phyloP scores from a whole-genome alignment of 2,888 invertebrate species.

The Sesamia inferens region DNA sequence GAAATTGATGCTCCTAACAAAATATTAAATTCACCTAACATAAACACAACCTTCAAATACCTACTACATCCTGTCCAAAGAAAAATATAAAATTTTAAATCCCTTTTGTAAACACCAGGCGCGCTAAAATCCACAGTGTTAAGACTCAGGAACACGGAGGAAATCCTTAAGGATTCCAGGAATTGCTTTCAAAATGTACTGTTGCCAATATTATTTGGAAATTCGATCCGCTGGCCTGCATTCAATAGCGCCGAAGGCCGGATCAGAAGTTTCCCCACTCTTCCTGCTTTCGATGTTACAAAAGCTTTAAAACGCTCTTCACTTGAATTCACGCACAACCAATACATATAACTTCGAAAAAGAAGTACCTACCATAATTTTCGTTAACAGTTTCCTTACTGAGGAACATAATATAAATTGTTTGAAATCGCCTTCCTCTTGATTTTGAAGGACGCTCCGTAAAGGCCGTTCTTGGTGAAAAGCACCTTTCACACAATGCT shows the following conservation, averaged over 20 bases:
- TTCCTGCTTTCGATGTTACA: constrained; percentile 67
- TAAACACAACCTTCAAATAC: constrained; percentile 9
- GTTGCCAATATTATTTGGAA: constrained; percentile 59
- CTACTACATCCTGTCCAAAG: not conserved
- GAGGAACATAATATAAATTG: constrained; percentile 71
- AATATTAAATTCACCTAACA: not conserved
- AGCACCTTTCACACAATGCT: constrained; percentile 46
- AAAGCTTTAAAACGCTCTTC: constrained; percentile 75
- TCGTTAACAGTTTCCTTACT: constrained; percentile 75
- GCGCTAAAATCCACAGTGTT: constrained; percentile 42
- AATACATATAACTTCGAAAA: constrained; percentile 68
- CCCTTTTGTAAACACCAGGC: constrained; percentile 44
- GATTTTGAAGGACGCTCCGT: constrained; percentile 48
- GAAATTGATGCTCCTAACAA: not conserved
- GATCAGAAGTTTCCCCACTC: constrained; percentile 65
- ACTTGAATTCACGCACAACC: constrained; percentile 68
- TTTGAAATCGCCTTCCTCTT: constrained; percentile 67
- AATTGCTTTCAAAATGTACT: constrained; percentile 61
- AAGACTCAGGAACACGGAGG: constrained; percentile 53
- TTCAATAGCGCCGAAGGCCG: constrained; percentile 64
- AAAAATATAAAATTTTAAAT: constrained; percentile 27
- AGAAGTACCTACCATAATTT: constrained; percentile 74
- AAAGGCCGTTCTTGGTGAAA: constrained; percentile 44
- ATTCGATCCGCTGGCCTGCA: constrained; percentile 58
- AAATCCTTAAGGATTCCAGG: constrained; percentile 57